phyloP scores from a whole-genome alignment of 2,113 vertebrate genomes.

The Pachyramphus minor region DNA sequence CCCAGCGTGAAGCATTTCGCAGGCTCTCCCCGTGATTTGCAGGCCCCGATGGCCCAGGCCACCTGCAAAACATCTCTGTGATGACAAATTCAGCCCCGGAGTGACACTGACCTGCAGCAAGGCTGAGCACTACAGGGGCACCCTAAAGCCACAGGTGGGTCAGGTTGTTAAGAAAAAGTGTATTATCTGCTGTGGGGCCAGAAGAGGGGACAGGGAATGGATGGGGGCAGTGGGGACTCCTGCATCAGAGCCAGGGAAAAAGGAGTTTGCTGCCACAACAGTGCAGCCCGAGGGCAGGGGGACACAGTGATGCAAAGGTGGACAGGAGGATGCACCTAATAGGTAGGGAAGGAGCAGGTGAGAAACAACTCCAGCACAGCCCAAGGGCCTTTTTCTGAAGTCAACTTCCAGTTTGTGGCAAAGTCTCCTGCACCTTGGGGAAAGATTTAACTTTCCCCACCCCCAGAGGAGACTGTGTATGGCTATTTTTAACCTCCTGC shows the following conservation, averaged over 20 bases:
- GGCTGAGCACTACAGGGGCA: neutral
- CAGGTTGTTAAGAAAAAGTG: neutral
- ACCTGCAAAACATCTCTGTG: neutral
- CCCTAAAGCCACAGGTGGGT: neutral
- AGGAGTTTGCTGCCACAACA: neutral
- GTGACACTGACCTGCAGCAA: neutral
- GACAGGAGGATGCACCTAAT: neutral
- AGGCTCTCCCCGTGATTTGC: neutral
- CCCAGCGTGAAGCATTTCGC: neutral
- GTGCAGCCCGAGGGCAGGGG: neutral
- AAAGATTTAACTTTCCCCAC: neutral
- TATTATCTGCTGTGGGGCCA: neutral
- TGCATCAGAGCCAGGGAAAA: neutral
- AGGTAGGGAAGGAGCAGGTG: neutral
- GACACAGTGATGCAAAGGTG: neutral
- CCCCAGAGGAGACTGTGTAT: neutral
- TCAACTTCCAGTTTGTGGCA: neutral
- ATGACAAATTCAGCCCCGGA: neutral
- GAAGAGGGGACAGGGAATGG: neutral
- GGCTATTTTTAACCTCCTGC: neutral
- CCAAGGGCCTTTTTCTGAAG: neutral
- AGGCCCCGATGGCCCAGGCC: neutral
- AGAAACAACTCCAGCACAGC: neutral
- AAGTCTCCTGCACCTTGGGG: rapidly evolving
- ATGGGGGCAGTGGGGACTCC: neutral